Base-by-base conservation (phyloP, 1,140 invertebrate genomes). In the Papilio glaucus region DNA sequence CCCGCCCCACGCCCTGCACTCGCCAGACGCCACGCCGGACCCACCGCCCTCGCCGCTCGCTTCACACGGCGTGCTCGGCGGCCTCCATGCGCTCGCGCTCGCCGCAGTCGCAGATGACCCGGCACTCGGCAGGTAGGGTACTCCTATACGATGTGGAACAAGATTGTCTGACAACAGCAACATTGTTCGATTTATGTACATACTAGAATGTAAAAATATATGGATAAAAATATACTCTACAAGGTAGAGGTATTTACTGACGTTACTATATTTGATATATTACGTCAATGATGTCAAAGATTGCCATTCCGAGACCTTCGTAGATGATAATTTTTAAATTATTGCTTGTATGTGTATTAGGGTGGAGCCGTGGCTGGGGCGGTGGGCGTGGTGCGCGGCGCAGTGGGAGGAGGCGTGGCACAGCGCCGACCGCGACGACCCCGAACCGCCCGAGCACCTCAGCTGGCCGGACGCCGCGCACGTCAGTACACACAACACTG, bases 361-460 rank as follows among this genome's bases (percentile, higher is more conserved):
- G 12, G 79, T 83, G 76, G 77, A 79, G 73, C 57, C 70, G 15
- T 75, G 78, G 65, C 38, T 72, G 57, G 68, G 61, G 53, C 60
- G 49, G 41, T 62, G 75, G 77, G 74, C 72, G 73, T 77, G n/a
- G 57, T 79, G 72, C 53, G 82, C 79, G 76, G 75, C 76, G 33
- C 81, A 45, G 73, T 73, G 72, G 67, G 76, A 62, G 63, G 73
- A 57, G 21, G 72, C 72, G 38, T 39, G 63, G 65, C 18, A 10
- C 39, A 21, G 63, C 53, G 65, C 71, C 38, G 80, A 86, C 33
- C 72, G 70, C 15, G 88, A 89, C 68, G 89, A 91, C 33, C 76
- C 79, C 21, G 90, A 91, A 76, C 88, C 87, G 45, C 89, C 88
- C n/a, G 91, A 92, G 73, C 88, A 92, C 73, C 83, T 93, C 53